These are phyloP conservation scores for Galerucella calmariensis DNA, from an alignment of 2,888 invertebrate species.

Conservation along the genomic window DNA sequence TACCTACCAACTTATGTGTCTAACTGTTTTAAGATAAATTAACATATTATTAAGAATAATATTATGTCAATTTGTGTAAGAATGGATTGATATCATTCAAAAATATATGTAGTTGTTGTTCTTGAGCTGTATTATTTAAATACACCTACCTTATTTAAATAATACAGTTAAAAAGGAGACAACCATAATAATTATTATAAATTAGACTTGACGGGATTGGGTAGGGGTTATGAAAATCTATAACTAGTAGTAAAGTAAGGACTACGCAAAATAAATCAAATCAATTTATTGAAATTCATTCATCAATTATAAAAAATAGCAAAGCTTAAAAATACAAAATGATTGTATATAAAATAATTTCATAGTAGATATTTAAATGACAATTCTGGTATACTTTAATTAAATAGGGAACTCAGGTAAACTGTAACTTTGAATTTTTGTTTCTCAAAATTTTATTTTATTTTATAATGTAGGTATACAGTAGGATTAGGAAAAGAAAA, in stretches of 20 bases:
- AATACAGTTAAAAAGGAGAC: conserved; percentile 14
- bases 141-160: conserved; percentile 40
- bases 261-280: conserved; percentile 60
- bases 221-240: conserved; percentile 49
- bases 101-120: conserved; percentile 10
- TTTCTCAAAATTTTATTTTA: background rate
- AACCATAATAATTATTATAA: conserved; percentile 24
- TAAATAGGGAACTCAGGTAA: background rate
- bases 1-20: conserved; percentile 12
- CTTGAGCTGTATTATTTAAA: conserved; percentile 17
- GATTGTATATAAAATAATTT: conserved; percentile 13
- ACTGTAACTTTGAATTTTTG: too few species aligned
- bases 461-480: background rate
- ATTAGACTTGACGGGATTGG: conserved; percentile 41
- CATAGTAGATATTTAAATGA: conserved; percentile 9
- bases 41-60: background rate
- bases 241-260: conserved; percentile 58
- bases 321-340: conserved; percentile 27
- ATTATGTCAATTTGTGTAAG: background rate
- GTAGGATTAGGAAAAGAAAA: too few species aligned
- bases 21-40: background rate
- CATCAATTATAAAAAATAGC: conserved; percentile 35
- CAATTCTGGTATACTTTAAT: background rate
- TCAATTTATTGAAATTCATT: conserved; percentile 57
- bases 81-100: background rate